Evolutionary conservation across 2,888 invertebrate species (phyloP).

Genomic region (Cantharis flavilabris): DNA sequence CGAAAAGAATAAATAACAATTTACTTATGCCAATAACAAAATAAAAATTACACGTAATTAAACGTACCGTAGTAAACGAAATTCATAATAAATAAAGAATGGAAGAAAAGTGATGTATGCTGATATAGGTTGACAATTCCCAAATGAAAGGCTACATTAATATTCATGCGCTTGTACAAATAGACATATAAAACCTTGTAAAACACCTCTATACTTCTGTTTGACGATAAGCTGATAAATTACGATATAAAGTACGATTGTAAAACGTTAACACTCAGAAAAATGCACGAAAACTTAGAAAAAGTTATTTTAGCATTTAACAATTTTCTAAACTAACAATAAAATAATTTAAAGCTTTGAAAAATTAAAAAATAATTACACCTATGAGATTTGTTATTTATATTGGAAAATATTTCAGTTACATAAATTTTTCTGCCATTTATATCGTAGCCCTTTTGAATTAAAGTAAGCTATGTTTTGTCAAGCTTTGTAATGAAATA

Average conservation of each 20-base stretch:
- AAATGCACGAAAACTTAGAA: not conserved
- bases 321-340: not conserved
- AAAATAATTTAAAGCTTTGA: not conserved
- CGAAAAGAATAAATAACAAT: not conserved
- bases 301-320: not conserved
- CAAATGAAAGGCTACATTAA: conserved; percentile 42
- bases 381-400: not conserved
- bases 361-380: not conserved
- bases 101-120: conserved; percentile 25
- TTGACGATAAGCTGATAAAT: conserved; percentile 18
- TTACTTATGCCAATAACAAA: conserved; percentile 2
- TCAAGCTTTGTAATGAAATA: not conserved
- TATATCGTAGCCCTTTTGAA: not conserved
- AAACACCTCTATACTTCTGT: conserved; percentile 40
- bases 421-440: not conserved
- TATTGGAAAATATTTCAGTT: not conserved
- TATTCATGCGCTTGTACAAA: conserved; percentile 44
- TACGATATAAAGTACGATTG: not conserved
- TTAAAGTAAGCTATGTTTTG: not conserved
- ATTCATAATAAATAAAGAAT: conserved; percentile 11
- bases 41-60: conserved; percentile 17
- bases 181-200: conserved; percentile 44
- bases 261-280: not conserved
- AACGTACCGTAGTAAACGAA: conserved; percentile 12
- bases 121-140: conserved; percentile 41